Conservation (phyloP, 2,113 vertebrate genomes). For the Pundamilia nyererei region DNA sequence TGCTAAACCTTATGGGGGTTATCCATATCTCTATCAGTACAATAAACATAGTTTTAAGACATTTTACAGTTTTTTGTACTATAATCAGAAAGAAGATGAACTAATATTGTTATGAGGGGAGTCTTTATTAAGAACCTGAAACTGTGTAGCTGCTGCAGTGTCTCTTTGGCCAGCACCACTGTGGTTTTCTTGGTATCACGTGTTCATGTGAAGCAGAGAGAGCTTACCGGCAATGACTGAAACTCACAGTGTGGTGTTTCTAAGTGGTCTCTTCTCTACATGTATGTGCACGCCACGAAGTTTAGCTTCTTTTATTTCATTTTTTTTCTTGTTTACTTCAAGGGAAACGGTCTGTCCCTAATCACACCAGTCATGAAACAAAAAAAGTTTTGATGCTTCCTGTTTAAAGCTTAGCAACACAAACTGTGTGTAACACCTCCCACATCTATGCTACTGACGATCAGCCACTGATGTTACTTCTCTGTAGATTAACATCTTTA, state of each 20-base stretch:
- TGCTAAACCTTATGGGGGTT: background rate
- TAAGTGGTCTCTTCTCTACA: background rate
- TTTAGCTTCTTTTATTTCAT: fast-evolving
- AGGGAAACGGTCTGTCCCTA: background rate
- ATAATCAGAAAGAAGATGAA: background rate
- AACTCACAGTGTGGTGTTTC: background rate
- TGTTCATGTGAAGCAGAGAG: background rate
- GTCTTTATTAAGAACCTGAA: background rate
- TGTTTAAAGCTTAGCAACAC: fast-evolving
- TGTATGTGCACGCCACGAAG: fast-evolving
- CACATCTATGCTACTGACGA: fast-evolving
- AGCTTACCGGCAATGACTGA: background rate
- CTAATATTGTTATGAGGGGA: fast-evolving
- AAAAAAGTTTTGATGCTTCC: background rate
- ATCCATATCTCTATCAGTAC: fast-evolving
- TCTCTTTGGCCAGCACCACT: background rate
- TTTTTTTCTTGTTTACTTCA: background rate
- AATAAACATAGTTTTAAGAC: background rate
- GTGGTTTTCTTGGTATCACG: background rate
- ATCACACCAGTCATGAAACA: background rate
- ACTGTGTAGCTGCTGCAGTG: background rate
- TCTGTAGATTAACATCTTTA: background rate
- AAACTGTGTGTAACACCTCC: background rate
- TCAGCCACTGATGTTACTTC: background rate
- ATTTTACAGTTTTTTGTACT: fast-evolving